A percentile compares a stretch with the other conserved stretches of the same genome.
These are phyloP conservation scores for Orycteropus afer DNA, from an alignment of 2,113 vertebrate species.

Conservation along the genomic window DNA sequence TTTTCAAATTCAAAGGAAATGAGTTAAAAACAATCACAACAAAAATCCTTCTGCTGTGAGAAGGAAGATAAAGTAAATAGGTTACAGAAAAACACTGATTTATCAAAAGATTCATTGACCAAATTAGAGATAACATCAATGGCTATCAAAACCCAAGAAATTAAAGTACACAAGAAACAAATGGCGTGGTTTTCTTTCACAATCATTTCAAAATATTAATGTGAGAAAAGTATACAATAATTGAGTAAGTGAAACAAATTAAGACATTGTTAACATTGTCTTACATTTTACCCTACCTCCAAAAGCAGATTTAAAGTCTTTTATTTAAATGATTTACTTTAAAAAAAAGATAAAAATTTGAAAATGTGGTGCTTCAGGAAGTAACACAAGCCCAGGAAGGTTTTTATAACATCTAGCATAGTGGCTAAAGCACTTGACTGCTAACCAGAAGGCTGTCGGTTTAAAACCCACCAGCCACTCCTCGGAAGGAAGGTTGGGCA, in stretches of 20 bases:
- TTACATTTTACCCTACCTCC: neutral
- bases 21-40: slow-evolving; percentile 56
- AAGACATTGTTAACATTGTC: neutral
- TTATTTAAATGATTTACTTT: neutral
- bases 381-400: neutral
- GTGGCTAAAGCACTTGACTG: too few species aligned
- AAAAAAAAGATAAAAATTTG: neutral
- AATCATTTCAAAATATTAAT: neutral
- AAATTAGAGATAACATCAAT: neutral
- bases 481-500: too few species aligned
- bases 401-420: neutral
- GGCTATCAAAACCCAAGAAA: slow-evolving; percentile 16
- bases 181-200: neutral
- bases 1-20: slow-evolving; percentile 76
- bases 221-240: neutral
- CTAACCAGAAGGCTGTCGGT: too few species aligned
- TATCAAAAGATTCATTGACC: slow-evolving; percentile 30
- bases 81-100: slow-evolving; percentile 22
- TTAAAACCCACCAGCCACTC: too few species aligned
- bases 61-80: slow-evolving; percentile 63
- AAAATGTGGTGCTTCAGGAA: neutral
- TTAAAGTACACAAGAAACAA: slow-evolving; percentile 14
- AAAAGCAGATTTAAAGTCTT: neutral
- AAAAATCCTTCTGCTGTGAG: slow-evolving; percentile 35
- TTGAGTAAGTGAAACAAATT: neutral